Percentiles rank a stretch among this genome's conserved stretches.
phyloP scores from a whole-genome alignment of 92 coral and sea anemone species.

The Phenganax subtilis region DNA sequence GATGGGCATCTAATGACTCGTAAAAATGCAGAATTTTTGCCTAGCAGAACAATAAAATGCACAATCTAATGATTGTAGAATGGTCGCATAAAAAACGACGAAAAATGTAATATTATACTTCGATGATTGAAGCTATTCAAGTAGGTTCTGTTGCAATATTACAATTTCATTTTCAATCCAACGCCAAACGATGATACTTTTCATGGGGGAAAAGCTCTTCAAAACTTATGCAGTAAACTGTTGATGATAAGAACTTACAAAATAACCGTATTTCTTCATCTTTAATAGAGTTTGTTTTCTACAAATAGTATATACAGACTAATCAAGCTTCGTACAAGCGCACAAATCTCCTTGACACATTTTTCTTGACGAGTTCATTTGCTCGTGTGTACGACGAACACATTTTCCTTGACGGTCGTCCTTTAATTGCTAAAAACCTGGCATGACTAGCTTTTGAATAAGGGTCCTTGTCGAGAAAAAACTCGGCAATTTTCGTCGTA shows the following conservation, averaged over 20 bases:
- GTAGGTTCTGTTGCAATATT: too few species aligned
- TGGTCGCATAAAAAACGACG: too few species aligned
- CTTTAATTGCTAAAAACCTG: too few species aligned
- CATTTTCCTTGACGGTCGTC: too few species aligned
- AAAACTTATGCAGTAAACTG: neutral
- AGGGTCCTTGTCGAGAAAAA: too few species aligned
- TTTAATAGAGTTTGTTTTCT: slow-evolving; percentile 68
- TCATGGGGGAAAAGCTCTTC: too few species aligned
- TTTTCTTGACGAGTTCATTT: neutral
- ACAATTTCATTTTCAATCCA: too few species aligned
- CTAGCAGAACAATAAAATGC: slow-evolving; percentile 37
- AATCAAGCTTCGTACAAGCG: neutral
- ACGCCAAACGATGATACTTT: too few species aligned
- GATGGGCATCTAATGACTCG: slow-evolving; percentile 76
- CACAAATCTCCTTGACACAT: neutral
- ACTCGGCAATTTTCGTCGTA: too few species aligned
- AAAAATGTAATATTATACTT: too few species aligned
- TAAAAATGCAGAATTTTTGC: slow-evolving; percentile 81
- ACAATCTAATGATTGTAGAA: neutral
- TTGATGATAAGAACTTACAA: slow-evolving; percentile 63
- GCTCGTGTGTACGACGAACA: neutral
- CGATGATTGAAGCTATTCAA: too few species aligned
- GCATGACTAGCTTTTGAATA: too few species aligned
- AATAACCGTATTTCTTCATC: slow-evolving; percentile 81
- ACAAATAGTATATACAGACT: slow-evolving; percentile 9